Evolutionary conservation across 64 coral and sea anemone genomes (phyloP).

Genomic region (Montipora efflorescens): DNA sequence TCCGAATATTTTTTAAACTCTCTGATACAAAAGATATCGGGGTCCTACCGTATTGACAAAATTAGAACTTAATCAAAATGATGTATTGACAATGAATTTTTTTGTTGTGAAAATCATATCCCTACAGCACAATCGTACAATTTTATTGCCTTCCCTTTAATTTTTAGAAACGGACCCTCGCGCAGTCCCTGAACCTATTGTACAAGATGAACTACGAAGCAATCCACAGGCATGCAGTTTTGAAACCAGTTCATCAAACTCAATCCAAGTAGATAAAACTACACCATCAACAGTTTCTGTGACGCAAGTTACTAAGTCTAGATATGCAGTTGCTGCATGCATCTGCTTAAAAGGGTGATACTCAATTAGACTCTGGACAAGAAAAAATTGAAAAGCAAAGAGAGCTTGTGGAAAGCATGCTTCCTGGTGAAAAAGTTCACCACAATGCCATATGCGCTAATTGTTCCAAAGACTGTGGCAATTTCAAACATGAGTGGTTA

Average conservation of each 20-base stretch:
- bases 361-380: neutral
- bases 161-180: conserved; percentile 7
- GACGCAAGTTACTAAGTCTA: conserved; percentile 1
- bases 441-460: conserved; percentile 1
- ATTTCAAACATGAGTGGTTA: conserved; percentile 4
- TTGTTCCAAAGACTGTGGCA: conserved; percentile 11
- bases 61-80: too few species aligned
- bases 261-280: conserved; percentile 12
- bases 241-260: conserved; percentile 3
- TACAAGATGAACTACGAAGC: neutral
- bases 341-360: neutral
- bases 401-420: conserved; percentile 10
- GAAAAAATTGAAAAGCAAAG: conserved; percentile 9
- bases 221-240: conserved; percentile 11
- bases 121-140: too few species aligned
- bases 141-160: neutral
- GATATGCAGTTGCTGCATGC: conserved; percentile 4
- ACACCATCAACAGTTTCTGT: neutral
- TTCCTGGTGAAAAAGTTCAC: conserved; percentile 6
- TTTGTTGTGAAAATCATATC: too few species aligned
- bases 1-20: too few species aligned
- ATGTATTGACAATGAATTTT: too few species aligned
- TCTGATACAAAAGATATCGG: too few species aligned
- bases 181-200: conserved; percentile 3
- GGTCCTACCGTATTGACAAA: too few species aligned